These are phyloP conservation scores for Sparidentex hasta DNA, from an alignment of 2,797 vertebrate genomes.

Conservation along the genomic window DNA sequence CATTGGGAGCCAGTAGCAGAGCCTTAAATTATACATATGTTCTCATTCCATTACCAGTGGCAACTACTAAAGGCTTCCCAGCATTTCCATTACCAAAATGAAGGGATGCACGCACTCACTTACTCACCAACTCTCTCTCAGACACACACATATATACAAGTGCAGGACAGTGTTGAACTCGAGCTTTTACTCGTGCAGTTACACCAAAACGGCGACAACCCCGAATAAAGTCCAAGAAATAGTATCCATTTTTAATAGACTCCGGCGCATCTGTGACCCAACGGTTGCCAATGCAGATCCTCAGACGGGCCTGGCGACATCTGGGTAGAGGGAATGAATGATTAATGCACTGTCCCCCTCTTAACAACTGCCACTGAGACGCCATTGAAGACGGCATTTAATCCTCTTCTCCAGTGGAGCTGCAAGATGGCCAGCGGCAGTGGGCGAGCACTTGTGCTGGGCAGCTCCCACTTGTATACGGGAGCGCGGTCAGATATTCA, in stretches of 20 bases:
- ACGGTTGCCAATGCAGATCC: slow-evolving; percentile 54
- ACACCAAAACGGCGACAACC: slow-evolving; percentile 17
- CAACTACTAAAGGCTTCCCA: slow-evolving; percentile 80
- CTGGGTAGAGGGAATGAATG: slow-evolving; percentile 52
- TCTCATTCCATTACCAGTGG: slow-evolving; percentile 83
- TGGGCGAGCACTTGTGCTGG: slow-evolving; percentile 22
- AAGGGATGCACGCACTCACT: slow-evolving; percentile 60
- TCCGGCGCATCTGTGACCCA: slow-evolving; percentile 51
- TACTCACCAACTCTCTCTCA: background rate
- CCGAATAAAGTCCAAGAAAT: slow-evolving; percentile 14
- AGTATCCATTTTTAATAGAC: slow-evolving; percentile 32
- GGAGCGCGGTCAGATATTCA: slow-evolving; percentile 16
- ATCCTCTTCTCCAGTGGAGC: slow-evolving; percentile 42
- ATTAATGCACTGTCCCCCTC: slow-evolving; percentile 57
- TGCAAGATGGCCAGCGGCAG: slow-evolving; percentile 39
- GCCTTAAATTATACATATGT: slow-evolving; percentile 84
- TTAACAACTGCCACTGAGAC: slow-evolving; percentile 60
- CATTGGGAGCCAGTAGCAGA: slow-evolving; percentile 70
- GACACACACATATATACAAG: background rate
- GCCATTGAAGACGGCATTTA: slow-evolving; percentile 56
- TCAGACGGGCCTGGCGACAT: slow-evolving; percentile 42
- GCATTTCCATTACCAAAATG: slow-evolving; percentile 82
- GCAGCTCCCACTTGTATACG: slow-evolving; percentile 21
- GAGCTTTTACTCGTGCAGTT: slow-evolving; percentile 13
- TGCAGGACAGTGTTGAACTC: background rate